Evolutionary conservation across 2,113 vertebrate species (phyloP).

Genomic region (Lophochroa leadbeateri): DNA sequence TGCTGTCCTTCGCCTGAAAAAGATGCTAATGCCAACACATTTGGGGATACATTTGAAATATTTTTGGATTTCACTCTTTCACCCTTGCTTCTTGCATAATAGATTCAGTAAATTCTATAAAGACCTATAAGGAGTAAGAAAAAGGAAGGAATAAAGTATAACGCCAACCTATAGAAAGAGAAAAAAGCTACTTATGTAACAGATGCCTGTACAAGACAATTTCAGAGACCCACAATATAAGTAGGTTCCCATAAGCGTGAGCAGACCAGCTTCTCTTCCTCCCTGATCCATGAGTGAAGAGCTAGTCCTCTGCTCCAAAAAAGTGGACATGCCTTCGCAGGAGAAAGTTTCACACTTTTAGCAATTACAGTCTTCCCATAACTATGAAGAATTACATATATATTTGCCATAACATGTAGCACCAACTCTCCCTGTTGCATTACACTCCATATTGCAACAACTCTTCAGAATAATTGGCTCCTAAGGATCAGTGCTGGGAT

Average conservation of each 20-base stretch:
- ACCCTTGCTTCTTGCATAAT: neutral
- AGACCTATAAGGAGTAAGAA: neutral
- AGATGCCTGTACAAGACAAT: neutral
- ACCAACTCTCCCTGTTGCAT: neutral
- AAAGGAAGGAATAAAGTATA: neutral
- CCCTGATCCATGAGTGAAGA: neutral
- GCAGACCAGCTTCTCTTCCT: neutral
- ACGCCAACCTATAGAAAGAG: neutral
- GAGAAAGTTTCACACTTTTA: neutral
- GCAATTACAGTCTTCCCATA: neutral
- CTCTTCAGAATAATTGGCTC: neutral
- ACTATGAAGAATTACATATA: neutral
- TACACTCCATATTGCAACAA: neutral
- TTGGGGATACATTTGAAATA: neutral
- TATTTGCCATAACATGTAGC: neutral
- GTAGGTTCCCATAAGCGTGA: neutral
- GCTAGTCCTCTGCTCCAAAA: neutral
- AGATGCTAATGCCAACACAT: neutral
- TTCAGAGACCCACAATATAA: neutral
- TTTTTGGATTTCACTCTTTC: neutral
- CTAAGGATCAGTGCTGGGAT: neutral
- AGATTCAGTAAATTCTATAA: neutral
- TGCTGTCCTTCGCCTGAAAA: neutral
- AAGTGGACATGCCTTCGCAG: neutral
- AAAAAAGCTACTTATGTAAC: neutral